Conservation (phyloP, 2,113 vertebrate genomes). For the Suricata suricatta region DNA sequence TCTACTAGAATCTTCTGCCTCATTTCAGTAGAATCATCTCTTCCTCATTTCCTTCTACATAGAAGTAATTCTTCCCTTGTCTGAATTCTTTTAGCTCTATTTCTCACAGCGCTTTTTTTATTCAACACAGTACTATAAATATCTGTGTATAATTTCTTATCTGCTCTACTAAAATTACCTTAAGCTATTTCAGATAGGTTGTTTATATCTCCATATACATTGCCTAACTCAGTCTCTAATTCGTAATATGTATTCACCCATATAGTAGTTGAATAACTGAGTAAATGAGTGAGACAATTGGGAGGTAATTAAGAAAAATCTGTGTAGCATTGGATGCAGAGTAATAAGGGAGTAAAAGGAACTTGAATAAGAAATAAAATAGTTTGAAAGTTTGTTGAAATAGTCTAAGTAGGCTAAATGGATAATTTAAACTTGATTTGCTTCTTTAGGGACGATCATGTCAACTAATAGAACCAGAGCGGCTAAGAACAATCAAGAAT, state of each 20-base stretch:
- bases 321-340: not conserved
- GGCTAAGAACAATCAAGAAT: not conserved
- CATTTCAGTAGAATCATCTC: not conserved
- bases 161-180: not conserved
- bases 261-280: not conserved
- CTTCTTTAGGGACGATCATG: not conserved
- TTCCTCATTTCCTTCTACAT: not conserved
- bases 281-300: not conserved
- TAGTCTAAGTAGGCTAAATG: not conserved
- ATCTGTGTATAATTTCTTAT: not conserved
- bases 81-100: not conserved
- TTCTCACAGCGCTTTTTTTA: not conserved
- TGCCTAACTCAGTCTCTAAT: not conserved
- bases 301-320: not conserved
- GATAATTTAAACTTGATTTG: not conserved
- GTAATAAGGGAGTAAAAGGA: not conserved
- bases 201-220: not conserved
- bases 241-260: not conserved
- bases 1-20: not conserved
- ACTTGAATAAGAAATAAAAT: not conserved
- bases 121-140: not conserved
- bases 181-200: not conserved
- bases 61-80: not conserved
- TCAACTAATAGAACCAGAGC: not conserved
- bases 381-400: not conserved